Percentiles rank a stretch among this genome's conserved stretches.
These are phyloP conservation scores for Chouioia cunea DNA, from an alignment of 2,888 invertebrate species.

Conservation along the genomic window DNA sequence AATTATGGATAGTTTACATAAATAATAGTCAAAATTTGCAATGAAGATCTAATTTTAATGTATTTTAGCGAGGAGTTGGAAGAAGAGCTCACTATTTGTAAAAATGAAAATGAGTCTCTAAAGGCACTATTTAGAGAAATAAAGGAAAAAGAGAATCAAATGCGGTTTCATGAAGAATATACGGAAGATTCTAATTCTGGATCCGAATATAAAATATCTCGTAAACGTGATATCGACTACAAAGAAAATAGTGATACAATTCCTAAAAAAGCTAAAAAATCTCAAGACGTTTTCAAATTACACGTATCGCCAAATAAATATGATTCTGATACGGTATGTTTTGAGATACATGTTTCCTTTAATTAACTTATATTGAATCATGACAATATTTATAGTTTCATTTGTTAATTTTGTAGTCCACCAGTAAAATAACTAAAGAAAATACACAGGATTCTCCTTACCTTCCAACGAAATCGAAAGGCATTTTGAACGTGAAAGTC, in stretches of 20 bases:
- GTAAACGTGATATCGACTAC: constrained; percentile 30
- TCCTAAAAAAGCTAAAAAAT: constrained; percentile 23
- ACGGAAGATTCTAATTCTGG: constrained; percentile 11
- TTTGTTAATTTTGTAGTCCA: constrained; percentile 35
- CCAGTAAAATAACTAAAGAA: constrained; percentile 39
- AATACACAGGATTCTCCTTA: constrained; percentile 52
- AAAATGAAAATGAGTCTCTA: constrained; percentile 35
- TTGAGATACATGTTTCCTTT: constrained; percentile 21
- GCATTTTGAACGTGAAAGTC: constrained; percentile 42
- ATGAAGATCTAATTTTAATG: no score
- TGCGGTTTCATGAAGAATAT: background rate
- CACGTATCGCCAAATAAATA: constrained; percentile 2
- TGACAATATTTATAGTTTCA: background rate
- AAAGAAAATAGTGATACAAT: constrained; percentile 8
- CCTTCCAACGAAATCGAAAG: constrained; percentile 49
- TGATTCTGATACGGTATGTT: constrained; percentile 28
- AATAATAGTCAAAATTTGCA: constrained; percentile 3
- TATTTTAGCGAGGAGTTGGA: constrained; percentile 41
- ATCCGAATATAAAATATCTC: constrained; percentile 5
- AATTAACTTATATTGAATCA: background rate
- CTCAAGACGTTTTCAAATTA: constrained; percentile 8
- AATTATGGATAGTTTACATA: background rate
- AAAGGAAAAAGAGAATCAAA: background rate
- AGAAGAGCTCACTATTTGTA: constrained; percentile 30
- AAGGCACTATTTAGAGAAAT: constrained; percentile 13